These are phyloP conservation scores for Homarus gammarus DNA, from an alignment of 2,888 invertebrate species.

Conservation along the genomic window DNA sequence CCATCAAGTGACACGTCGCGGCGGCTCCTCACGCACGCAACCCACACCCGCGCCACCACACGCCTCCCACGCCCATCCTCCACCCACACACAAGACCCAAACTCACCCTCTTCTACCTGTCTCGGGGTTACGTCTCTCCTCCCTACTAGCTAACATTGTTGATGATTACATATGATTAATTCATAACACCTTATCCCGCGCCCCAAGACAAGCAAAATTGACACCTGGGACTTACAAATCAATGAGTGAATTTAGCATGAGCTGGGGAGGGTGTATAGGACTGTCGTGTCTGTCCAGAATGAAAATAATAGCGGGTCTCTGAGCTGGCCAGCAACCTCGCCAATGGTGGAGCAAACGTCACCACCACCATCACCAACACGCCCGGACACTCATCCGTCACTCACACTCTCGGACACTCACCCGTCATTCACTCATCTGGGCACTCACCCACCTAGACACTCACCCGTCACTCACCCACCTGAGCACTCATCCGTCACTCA, in stretches of 20 bases:
- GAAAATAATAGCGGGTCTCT: constrained; percentile 43
- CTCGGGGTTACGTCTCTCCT: constrained; percentile 21
- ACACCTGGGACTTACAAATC: constrained; percentile 63
- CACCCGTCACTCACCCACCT: constrained; percentile 29
- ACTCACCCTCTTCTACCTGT: neutral
- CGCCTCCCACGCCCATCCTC: neutral
- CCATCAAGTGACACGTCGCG: constrained; percentile 62
- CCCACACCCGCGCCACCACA: constrained; percentile 15
- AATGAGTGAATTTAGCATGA: constrained; percentile 58
- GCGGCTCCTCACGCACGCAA: constrained; percentile 57
- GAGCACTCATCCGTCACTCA: neutral
- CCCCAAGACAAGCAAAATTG: constrained; percentile 67
- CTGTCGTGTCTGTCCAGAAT: neutral
- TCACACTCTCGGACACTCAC: neutral
- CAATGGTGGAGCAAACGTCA: neutral
- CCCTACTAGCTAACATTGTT: constrained; percentile 51
- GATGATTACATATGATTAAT: constrained; percentile 75
- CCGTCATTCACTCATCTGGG: too few species aligned
- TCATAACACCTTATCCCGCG: constrained; percentile 70
- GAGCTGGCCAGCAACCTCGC: constrained; percentile 31
- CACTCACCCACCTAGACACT: too few species aligned
- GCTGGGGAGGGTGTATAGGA: constrained; percentile 35
- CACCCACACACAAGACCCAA: neutral
- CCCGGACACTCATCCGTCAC: neutral
- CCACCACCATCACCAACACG: neutral